These are phyloP conservation scores for Neosilurus mollespiculum DNA, from an alignment of 2,797 vertebrate genomes.

Conservation along the genomic window DNA sequence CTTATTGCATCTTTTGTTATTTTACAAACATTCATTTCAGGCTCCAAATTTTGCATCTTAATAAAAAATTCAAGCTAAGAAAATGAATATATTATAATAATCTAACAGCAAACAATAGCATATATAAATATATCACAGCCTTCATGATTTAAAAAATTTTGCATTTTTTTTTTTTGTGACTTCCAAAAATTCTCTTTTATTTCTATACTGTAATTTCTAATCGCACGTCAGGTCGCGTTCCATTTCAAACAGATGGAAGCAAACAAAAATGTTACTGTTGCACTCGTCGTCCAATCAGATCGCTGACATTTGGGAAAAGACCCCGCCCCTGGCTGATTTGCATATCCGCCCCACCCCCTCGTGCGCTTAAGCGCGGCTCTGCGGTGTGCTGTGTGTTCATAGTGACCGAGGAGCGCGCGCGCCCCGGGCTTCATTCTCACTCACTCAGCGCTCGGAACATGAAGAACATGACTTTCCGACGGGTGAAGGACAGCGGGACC, in stretches of 20 bases:
- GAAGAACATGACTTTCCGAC: slow-evolving; percentile 85
- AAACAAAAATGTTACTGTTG: slow-evolving; percentile 27
- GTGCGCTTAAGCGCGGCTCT: not conserved
- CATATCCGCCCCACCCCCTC: not conserved
- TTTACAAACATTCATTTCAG: not conserved
- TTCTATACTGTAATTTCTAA: not conserved
- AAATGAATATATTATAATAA: too few relatives aligned
- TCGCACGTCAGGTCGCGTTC: not conserved
- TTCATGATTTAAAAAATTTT: not conserved
- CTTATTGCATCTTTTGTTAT: not conserved
- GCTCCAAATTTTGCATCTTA: not conserved
- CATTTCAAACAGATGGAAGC: not conserved
- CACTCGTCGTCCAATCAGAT: slow-evolving; percentile 48
- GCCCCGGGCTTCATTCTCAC: too few relatives aligned
- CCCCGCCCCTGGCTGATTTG: slow-evolving; percentile 51
- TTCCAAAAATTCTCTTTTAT: not conserved
- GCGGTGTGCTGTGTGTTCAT: not conserved
- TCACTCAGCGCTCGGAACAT: slow-evolving; percentile 41
- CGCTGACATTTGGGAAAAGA: slow-evolving; percentile 1
- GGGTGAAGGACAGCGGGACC: slow-evolving; percentile 79
- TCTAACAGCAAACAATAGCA: not conserved
- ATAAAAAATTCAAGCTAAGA: too few relatives aligned
- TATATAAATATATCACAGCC: not conserved
- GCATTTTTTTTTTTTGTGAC: not conserved
- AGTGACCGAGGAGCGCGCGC: not conserved